Percentiles rank a stretch among this genome's conserved stretches.
Conservation (phyloP, 2,888 invertebrate species). For the Orthonevra nobilis region DNA sequence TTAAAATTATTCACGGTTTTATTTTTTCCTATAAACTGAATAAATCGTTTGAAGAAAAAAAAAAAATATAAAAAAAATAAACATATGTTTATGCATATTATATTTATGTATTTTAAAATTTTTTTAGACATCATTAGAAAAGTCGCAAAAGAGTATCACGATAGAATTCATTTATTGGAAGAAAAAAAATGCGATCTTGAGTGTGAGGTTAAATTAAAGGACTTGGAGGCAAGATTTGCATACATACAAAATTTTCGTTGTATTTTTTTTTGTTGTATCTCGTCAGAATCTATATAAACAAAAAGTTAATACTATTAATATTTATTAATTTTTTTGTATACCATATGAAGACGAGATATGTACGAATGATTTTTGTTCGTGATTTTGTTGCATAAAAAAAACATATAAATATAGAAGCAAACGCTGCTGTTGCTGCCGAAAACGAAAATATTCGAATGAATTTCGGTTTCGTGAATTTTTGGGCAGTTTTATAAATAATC, state of each 20-base stretch:
- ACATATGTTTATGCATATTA: constrained; percentile 6
- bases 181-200: constrained; percentile 97
- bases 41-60: background rate
- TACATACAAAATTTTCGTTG: constrained; percentile 57
- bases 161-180: constrained; percentile 79
- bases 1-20: too few species aligned
- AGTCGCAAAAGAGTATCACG: constrained; percentile 78
- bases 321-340: too few species aligned
- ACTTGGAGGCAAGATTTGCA: constrained; percentile 90
- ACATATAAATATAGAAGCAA: constrained; percentile 49
- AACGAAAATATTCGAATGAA: constrained; percentile 19
- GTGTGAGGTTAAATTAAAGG: constrained; percentile 96
- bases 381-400: constrained; percentile 45
- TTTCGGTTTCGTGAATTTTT: constrained; percentile 47
- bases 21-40: constrained; percentile 15
- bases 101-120: constrained; percentile 42
- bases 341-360: constrained; percentile 21
- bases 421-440: constrained; percentile 63
- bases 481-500: constrained; percentile 48
- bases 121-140: constrained; percentile 77
- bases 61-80: constrained; percentile 10
- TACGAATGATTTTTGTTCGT: constrained; percentile 31
- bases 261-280: constrained; percentile 43
- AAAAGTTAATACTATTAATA: constrained; percentile 34
- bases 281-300: constrained; percentile 24